Base-by-base conservation (phyloP, 2,888 invertebrate genomes). In the Polylopha cassiicola region DNA sequence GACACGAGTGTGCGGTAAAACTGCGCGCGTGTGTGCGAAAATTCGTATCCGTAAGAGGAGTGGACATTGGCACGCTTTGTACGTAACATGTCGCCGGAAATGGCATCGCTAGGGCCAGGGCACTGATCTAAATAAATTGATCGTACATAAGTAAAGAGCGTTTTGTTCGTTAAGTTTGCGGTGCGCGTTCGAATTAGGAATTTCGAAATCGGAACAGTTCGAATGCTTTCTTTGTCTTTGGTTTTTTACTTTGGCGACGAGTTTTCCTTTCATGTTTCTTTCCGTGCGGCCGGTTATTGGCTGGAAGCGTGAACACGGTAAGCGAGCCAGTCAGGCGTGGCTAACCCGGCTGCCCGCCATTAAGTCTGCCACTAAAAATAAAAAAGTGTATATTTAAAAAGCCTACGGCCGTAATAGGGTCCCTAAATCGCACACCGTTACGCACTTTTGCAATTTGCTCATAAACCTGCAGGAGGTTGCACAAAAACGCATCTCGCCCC, bases 401-500 rank as follows among this genome's bases (percentile, higher is more conserved):
- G 68, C 72, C 74, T 66, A 65, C 53, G 11, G 8, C 7, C 16
- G 3, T 17, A 34, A n/a, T n/a, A n/a, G n/a, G n/a, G n/a, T n/a
- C n/a, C n/a, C n/a, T n/a, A n/a, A n/a, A n/a, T n/a, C n/a, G n/a
- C n/a, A n/a, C n/a, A n/a, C n/a, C n/a, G n/a, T 66, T 74, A 84
- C 84, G 82, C 82, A 84, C 75, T 81, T 79, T 75, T 79, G 73
- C 28, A 28, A n/a, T 78, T 73, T 74, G 67, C 66, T 67, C 68
- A 73, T 74, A 71, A 77, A 73, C 74, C 66, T 65, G 64, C 63
- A 65, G 70, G 68, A 70, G 69, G 65, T 61, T 78, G 80, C 79
- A 82, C 81, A 85, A 85, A 85, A 84, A 84, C 82, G 85, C 85
- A 85, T 82, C 80, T 78, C 77, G 64, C 62, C 71, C 67, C 71